These are phyloP conservation scores for Eutrigla gurnardus DNA, from an alignment of 2,797 vertebrate species.

Conservation along the genomic window DNA sequence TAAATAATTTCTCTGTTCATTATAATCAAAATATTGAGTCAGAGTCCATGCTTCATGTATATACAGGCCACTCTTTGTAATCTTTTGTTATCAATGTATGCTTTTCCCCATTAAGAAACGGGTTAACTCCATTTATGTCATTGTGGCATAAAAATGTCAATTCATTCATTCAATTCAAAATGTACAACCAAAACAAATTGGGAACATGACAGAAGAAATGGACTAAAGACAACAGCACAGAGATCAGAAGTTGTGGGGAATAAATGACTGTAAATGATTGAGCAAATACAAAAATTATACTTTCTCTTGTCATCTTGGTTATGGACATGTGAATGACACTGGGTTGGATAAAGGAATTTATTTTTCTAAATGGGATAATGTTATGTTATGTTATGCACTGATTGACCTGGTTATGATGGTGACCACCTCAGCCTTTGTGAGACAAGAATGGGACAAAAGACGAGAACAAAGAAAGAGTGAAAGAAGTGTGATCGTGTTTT, in stretches of 20 bases:
- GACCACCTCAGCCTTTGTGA: neutral
- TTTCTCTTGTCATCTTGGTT: neutral
- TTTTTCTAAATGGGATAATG: neutral
- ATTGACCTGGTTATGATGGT: neutral
- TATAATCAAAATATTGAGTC: neutral
- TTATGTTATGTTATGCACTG: neutral
- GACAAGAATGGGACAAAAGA: neutral
- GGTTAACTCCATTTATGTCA: neutral
- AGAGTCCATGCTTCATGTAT: accelerated
- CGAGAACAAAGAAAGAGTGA: neutral
- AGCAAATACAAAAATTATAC: neutral
- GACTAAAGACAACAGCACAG: neutral
- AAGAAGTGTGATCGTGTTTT: neutral
- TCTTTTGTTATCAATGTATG: neutral
- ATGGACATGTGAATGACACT: neutral
- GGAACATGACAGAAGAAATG: neutral
- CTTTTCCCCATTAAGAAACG: neutral
- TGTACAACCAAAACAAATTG: neutral
- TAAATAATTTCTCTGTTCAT: neutral
- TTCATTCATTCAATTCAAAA: neutral
- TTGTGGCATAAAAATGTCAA: neutral
- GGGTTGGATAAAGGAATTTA: neutral
- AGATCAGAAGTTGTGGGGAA: neutral
- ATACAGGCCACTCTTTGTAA: neutral
- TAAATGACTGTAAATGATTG: neutral